Evolutionary conservation across 1,140 invertebrate species (phyloP).

Genomic region (Wasmannia auropunctata): DNA sequence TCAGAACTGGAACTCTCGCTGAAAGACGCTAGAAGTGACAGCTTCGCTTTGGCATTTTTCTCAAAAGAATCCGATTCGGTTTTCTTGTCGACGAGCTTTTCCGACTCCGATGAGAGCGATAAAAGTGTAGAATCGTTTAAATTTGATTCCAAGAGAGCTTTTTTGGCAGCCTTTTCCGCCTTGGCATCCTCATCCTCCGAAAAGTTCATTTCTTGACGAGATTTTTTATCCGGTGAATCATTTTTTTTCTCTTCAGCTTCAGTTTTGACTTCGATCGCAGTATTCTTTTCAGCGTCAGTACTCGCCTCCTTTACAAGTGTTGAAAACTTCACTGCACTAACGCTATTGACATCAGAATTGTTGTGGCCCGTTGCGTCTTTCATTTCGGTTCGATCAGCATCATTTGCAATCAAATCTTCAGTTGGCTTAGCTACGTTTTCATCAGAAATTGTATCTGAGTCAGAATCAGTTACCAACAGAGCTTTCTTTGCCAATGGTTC

Average conservation of each 20-base stretch:
- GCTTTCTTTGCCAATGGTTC: conserved; percentile 41
- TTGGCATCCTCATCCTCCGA: background rate
- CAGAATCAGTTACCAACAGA: conserved; percentile 54
- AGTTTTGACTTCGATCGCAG: too few relatives aligned
- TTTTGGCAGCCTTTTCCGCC: conserved; percentile 27
- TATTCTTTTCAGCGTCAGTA: background rate
- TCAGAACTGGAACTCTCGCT: conserved; percentile 46
- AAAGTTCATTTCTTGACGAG: background rate
- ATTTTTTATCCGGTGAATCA: background rate
- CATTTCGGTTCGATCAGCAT: background rate
- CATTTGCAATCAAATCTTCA: background rate
- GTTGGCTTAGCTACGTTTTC: background rate
- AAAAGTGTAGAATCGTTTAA: conserved; percentile 41
- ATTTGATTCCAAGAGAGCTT: conserved; percentile 53
- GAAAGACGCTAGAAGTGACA: conserved; percentile 51
- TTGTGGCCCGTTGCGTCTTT: background rate
- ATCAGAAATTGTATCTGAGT: background rate
- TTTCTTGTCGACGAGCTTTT: background rate
- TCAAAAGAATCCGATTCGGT: background rate
- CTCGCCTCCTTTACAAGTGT: background rate
- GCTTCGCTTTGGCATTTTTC: conserved; percentile 40
- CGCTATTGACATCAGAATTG: background rate
- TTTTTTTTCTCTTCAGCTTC: background rate
- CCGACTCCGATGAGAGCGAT: conserved; percentile 35
- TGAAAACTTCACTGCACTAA: conserved; percentile 5